Percentiles rank a stretch among this genome's conserved stretches.
Conservation (phyloP, 2,113 vertebrate genomes). For the Pogona vitticeps region DNA sequence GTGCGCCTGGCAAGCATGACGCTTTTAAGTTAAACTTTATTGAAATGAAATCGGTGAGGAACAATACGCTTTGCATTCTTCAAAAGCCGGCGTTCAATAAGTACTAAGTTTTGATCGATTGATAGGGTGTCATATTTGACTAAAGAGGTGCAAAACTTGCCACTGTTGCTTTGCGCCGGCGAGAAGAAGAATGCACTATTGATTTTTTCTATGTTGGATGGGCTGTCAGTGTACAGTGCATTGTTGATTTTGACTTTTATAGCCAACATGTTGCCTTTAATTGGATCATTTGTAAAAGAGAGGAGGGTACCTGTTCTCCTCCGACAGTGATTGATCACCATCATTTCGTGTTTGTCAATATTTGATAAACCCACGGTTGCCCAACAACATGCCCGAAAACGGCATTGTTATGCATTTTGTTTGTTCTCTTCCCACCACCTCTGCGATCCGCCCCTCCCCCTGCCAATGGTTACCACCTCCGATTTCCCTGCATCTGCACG, state of each 20-base stretch:
- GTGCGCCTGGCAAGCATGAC: constrained; percentile 65
- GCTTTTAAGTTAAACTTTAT: constrained; percentile 81
- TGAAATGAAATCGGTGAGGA: constrained; percentile 72
- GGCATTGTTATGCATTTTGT: constrained; percentile 72
- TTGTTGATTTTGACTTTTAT: constrained; percentile 91
- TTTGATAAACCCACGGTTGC: constrained; percentile 86
- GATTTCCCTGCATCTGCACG: constrained; percentile 50
- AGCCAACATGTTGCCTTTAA: constrained; percentile 88
- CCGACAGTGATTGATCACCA: constrained; percentile 86
- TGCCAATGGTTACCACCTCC: constrained; percentile 51
- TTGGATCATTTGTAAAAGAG: constrained; percentile 89
- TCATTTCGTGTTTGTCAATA: constrained; percentile 88
- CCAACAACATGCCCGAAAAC: constrained; percentile 78
- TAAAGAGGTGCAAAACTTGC: constrained; percentile 86
- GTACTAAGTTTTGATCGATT: constrained; percentile 86
- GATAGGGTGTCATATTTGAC: constrained; percentile 86
- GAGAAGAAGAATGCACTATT: constrained; percentile 83
- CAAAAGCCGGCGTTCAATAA: constrained; percentile 78
- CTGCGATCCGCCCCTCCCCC: constrained; percentile 18
- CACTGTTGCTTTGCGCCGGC: constrained; percentile 78
- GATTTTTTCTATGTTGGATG: constrained; percentile 88
- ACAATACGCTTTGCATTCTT: constrained; percentile 77
- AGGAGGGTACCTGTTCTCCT: constrained; percentile 80
- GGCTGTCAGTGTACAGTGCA: constrained; percentile 83
- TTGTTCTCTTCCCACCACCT: neutral